These are phyloP conservation scores for Sebastes vulpes DNA, from an alignment of 2,797 vertebrate genomes.

Conservation along the genomic window DNA sequence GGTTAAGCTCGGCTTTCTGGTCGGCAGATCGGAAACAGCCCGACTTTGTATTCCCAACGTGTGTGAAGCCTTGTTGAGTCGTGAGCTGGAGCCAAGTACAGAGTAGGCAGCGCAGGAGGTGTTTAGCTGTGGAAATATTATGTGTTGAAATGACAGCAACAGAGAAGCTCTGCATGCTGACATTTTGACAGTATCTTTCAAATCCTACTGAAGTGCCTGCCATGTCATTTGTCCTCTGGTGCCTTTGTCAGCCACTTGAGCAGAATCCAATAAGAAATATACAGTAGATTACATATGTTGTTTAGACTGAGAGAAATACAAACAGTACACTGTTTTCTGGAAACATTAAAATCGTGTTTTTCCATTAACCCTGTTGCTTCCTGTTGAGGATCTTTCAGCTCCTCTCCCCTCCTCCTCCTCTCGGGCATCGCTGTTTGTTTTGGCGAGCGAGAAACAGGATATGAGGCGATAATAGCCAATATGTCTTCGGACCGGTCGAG, in stretches of 20 bases:
- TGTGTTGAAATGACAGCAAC: slow-evolving; percentile 29
- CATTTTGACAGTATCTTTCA: slow-evolving; percentile 16
- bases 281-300: background rate
- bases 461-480: slow-evolving; percentile 26
- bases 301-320: background rate
- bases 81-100: slow-evolving; percentile 29
- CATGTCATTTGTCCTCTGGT: slow-evolving; percentile 3
- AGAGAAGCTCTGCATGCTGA: slow-evolving; percentile 1
- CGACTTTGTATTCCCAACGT: background rate
- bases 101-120: slow-evolving; percentile 33
- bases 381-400: background rate
- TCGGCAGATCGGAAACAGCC: slow-evolving; percentile 4
- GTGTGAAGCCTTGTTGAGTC: slow-evolving; percentile 21
- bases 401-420: background rate
- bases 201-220: background rate
- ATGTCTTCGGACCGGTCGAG: slow-evolving; percentile 17
- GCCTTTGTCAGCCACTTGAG: slow-evolving; percentile 1
- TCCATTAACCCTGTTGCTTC: background rate
- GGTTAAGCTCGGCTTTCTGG: slow-evolving; percentile 18
- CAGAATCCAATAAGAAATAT: background rate
- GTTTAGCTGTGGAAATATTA: slow-evolving; percentile 39
- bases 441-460: slow-evolving; percentile 28
- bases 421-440: slow-evolving; percentile 11
- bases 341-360: background rate
- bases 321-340: background rate